phyloP scores from a whole-genome alignment of 2,113 vertebrate genomes.

The Nothocercus julius region DNA sequence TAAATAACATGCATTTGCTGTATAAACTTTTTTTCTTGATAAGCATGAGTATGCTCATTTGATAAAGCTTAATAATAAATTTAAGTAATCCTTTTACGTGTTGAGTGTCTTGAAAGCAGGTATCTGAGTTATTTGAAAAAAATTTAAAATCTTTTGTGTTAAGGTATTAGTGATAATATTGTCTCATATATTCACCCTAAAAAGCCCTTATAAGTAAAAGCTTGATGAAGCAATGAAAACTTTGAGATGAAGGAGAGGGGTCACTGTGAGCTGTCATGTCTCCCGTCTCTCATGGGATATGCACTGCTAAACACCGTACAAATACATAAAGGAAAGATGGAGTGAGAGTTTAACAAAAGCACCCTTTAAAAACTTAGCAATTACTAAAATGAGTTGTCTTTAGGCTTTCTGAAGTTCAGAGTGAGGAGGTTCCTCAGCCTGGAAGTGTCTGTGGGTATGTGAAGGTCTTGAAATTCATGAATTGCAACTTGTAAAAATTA shows the following conservation, averaged over 20 bases:
- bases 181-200: not conserved
- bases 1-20: not conserved
- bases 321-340: not conserved
- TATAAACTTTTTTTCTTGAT: not conserved
- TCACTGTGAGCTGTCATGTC: not conserved
- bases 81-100: not conserved
- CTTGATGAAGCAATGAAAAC: not conserved
- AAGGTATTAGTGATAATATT: not conserved
- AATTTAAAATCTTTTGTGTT: not conserved
- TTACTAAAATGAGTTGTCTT: not conserved
- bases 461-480: not conserved
- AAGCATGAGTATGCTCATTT: not conserved
- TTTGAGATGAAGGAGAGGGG: not conserved
- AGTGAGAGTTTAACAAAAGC: not conserved
- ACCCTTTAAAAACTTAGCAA: not conserved
- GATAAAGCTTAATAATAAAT: not conserved
- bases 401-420: not conserved
- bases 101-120: not conserved
- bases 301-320: not conserved
- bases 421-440: not conserved
- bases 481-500: not conserved
- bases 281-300: not conserved
- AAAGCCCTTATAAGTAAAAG: not conserved
- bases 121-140: not conserved
- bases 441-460: too few species aligned